Percentiles rank a stretch among this genome's conserved stretches.
Evolutionary conservation across 2,113 vertebrate species (phyloP).

Genomic region (Lophotis ruficrista): DNA sequence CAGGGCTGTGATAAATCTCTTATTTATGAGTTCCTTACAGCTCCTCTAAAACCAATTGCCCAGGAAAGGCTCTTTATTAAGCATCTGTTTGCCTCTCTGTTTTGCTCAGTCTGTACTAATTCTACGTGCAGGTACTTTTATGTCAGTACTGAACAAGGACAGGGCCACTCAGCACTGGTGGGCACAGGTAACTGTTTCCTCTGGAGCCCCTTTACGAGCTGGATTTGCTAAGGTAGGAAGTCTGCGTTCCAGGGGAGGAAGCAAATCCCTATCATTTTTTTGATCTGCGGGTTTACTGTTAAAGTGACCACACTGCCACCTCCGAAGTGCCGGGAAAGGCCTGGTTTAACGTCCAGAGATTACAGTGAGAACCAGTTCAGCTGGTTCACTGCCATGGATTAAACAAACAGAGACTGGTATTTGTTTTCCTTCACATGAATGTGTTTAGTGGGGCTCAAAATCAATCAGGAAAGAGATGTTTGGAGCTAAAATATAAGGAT

Average conservation of each 20-base stretch:
- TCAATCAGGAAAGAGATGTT: neutral
- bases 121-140: neutral
- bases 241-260: neutral
- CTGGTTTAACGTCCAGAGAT: neutral
- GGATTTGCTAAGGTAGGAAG: neutral
- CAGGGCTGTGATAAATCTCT: neutral
- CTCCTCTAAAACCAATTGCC: neutral
- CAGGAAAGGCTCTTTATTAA: neutral
- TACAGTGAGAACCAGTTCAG: neutral
- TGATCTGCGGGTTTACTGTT: neutral
- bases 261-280: neutral
- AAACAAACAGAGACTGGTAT: neutral
- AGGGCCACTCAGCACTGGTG: neutral
- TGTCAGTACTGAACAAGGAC: neutral
- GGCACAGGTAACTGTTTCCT: neutral
- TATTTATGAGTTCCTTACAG: neutral
- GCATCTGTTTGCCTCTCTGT: neutral
- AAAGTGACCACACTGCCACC: neutral
- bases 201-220: neutral
- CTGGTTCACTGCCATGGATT: neutral
- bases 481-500: neutral
- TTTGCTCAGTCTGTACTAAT: neutral
- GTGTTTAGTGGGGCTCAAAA: constrained; percentile 30
- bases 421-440: constrained; percentile 36
- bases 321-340: neutral